phyloP scores from a whole-genome alignment of 1,140 invertebrate species.

The Formica exsecta region DNA sequence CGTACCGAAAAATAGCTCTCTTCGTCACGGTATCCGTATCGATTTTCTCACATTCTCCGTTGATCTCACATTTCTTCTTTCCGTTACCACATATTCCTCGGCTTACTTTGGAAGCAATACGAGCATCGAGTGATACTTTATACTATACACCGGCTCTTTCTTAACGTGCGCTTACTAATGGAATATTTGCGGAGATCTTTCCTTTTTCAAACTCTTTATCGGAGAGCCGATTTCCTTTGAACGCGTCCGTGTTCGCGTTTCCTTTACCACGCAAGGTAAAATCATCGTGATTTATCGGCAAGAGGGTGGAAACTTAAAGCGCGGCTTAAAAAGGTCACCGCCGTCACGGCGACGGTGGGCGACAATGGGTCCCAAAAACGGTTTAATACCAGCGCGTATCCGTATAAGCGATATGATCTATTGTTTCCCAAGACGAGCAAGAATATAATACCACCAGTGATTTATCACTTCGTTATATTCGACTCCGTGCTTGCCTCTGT shows the following conservation, averaged over 20 bases:
- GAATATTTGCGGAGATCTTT: conserved; percentile 56
- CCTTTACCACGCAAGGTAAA: conserved; percentile 33
- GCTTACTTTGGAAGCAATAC: conserved; percentile 38
- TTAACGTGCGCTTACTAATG: conserved; percentile 47
- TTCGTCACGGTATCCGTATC: conserved; percentile 27
- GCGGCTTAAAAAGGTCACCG: conserved; percentile 57
- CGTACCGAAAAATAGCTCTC: conserved; percentile 4
- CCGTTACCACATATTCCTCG: conserved; percentile 33
- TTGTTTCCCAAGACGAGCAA: conserved; percentile 71
- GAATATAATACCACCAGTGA: conserved; percentile 70
- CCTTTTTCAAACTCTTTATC: conserved; percentile 49
- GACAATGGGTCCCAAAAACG: conserved; percentile 68
- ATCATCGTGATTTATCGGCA: conserved; percentile 46
- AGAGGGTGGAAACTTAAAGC: conserved; percentile 41
- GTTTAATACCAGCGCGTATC: conserved; percentile 66
- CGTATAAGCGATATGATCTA: conserved; percentile 70
- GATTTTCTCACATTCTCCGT: conserved; percentile 24
- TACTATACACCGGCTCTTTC: conserved; percentile 28
- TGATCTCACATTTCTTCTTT: conserved; percentile 49
- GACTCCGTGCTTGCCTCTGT: conserved; percentile 38
- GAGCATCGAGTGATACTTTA: conserved; percentile 58
- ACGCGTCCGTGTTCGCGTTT: conserved; percentile 21
- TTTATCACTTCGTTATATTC: conserved; percentile 73
- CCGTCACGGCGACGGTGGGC: conserved; percentile 22
- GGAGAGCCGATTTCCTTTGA: conserved; percentile 17